A percentile compares a stretch with the other conserved stretches of the same genome.
Evolutionary conservation across 2,888 invertebrate genomes (phyloP).

Genomic region (Omphaloscelis lunosa): DNA sequence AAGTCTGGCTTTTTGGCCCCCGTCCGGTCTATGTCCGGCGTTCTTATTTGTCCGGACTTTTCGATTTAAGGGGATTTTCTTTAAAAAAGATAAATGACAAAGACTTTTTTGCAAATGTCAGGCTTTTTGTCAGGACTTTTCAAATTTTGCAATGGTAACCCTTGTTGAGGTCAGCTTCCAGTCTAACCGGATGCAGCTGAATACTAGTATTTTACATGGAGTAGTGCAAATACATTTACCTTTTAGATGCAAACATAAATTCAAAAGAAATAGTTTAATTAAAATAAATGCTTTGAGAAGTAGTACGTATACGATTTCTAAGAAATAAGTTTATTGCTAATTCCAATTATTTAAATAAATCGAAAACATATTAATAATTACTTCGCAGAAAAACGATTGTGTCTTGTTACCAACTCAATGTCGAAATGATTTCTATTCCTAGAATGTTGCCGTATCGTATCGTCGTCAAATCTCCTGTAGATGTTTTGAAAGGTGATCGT

Average conservation of each 20-base stretch:
- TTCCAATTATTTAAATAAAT: neutral
- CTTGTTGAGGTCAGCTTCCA: too few species aligned
- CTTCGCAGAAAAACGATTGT: neutral
- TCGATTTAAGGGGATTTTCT: too few species aligned
- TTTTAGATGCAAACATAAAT: neutral
- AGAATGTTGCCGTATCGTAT: neutral
- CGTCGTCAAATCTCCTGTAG: neutral
- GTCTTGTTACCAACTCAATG: neutral
- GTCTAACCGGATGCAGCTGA: too few species aligned
- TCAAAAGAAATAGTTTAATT: neutral
- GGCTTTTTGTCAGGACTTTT: too few species aligned
- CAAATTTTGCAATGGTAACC: too few species aligned
- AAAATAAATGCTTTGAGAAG: neutral
- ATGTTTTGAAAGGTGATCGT: neutral
- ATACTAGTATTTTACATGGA: too few species aligned
- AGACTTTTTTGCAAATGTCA: too few species aligned
- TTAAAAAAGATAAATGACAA: too few species aligned
- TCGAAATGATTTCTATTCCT: neutral
- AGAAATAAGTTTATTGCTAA: too few species aligned
- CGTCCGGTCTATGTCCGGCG: too few species aligned
- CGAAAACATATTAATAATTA: neutral
- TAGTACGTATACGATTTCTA: neutral
- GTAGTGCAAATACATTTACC: neutral
- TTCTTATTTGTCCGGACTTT: too few species aligned
- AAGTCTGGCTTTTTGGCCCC: too few species aligned